A percentile compares a stretch with the other conserved stretches of the same genome.
phyloP scores from a whole-genome alignment of 2,888 invertebrate genomes.

The Hybos culiciformis region DNA sequence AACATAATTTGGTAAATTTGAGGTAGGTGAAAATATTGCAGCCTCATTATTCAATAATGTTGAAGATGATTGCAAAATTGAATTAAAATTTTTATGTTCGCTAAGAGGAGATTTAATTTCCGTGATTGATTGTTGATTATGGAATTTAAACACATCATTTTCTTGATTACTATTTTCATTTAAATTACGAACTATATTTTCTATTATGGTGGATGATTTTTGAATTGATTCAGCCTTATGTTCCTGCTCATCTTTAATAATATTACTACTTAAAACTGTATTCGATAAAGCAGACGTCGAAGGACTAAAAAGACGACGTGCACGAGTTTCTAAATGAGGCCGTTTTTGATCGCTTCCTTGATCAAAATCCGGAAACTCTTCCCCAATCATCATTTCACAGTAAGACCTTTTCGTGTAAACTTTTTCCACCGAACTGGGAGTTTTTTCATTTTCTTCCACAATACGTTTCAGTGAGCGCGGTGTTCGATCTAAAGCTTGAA shows the following conservation, averaged over 20 bases:
- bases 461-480: constrained; percentile 39
- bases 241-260: constrained; percentile 1
- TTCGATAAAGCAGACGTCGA: constrained; percentile 15
- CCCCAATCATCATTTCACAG: constrained; percentile 27
- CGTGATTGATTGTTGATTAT: not conserved
- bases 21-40: constrained; percentile 45
- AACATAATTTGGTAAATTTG: constrained; percentile 63
- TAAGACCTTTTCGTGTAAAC: constrained; percentile 26
- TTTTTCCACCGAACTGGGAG: constrained; percentile 28
- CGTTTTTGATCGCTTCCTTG: constrained; percentile 31
- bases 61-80: constrained; percentile 10
- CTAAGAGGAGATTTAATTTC: constrained; percentile 21
- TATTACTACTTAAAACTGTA: constrained; percentile 1
- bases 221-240: constrained; percentile 17
- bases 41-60: constrained; percentile 8
- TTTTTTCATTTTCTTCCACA: constrained; percentile 31
- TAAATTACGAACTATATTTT: constrained; percentile 12
- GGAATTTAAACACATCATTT: constrained; percentile 1
- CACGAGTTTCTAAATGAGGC: constrained; percentile 31
- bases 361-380: constrained; percentile 18
- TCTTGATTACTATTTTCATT: constrained; percentile 24
- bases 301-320: constrained; percentile 39
- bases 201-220: not conserved
- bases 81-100: constrained; percentile 20
- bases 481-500: constrained; percentile 36